Base-by-base conservation (phyloP, 2,113 vertebrate genomes). In the Balaeniceps rex region DNA sequence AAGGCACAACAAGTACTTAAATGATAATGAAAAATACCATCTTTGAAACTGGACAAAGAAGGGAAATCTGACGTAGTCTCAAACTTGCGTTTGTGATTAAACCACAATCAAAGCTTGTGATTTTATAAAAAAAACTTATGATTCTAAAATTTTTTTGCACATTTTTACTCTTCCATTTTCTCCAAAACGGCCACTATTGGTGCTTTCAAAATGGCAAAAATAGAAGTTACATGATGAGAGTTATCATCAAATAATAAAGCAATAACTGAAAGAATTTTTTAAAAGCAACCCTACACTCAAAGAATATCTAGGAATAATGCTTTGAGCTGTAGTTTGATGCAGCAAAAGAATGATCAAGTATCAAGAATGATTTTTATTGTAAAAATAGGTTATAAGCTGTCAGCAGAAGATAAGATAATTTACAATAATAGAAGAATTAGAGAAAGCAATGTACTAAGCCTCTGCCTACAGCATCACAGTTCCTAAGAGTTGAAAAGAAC, bases 331-430 rank as follows among this genome's bases (percentile, higher is more conserved):
- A 72, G 25, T 54, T 76, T 34, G 40, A 83, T 77, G 49, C 17
- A 90, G 42, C 19, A 90, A 33, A 31, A 95, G 65, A 81, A 60
- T n/a, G 54, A 77, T 64, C 61, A 58, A 46, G 60, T n/a, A 83
- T 88, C 25, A 84, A 72, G 47, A 76, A 65, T 31, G 4, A 84
- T n/a, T 82, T 51, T 93, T 64, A 54, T 49, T 77, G 46, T 58
- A 90, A 83, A 66, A 91, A 69, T 31, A 85, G 24, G 28, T 76
- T 91, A 61, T 51, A 75, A 79, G 6, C 26, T 80, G 40, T 58
- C 66, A 94, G 49, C 13, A 90, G 74, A 92, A 94, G 71, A 68
- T 31, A 93, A 72, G 58, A 61, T 88, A 92, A 94, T 72, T 95
- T 74, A 81, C 24, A 87, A 78, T 60, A 94, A 85, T 25, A 84